A percentile compares a stretch with the other conserved stretches of the same genome.
phyloP scores from a whole-genome alignment of 2,113 vertebrate genomes.

The Dromiciops gliroides region DNA sequence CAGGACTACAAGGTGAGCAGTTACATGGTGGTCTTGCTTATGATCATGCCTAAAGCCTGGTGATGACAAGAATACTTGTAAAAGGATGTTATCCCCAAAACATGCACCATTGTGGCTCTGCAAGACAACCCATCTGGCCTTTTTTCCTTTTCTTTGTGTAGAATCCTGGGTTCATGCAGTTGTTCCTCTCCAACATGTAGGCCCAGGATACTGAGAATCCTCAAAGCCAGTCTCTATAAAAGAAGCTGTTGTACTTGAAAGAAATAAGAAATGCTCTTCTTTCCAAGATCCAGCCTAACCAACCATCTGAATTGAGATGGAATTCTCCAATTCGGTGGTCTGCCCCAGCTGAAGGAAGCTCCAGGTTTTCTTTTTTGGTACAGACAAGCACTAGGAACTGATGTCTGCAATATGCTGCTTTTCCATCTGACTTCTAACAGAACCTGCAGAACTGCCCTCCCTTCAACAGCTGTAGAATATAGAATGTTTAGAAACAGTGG shows the following conservation, averaged over 20 bases:
- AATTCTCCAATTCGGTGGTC: constrained; percentile 65
- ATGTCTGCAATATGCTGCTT: constrained; percentile 72
- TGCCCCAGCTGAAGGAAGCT: constrained; percentile 26
- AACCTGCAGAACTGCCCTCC: constrained; percentile 67
- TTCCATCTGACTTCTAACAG: constrained; percentile 73
- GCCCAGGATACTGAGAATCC: constrained; percentile 72
- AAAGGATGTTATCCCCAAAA: constrained; percentile 79
- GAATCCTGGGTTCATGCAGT: constrained; percentile 70
- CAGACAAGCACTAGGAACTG: constrained; percentile 70
- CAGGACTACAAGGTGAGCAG: constrained; percentile 71
- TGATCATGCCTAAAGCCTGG: constrained; percentile 80
- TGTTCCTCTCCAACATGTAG: constrained; percentile 70
- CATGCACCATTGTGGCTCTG: constrained; percentile 80
- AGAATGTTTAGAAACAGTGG: constrained; percentile 17
- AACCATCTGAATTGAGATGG: constrained; percentile 50
- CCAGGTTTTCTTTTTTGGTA: constrained; percentile 79
- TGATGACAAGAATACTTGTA: constrained; percentile 80
- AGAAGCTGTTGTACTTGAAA: constrained; percentile 66
- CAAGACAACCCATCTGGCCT: constrained; percentile 76
- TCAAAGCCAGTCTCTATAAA: constrained; percentile 71
- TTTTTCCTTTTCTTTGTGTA: constrained; percentile 40
- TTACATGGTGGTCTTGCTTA: constrained; percentile 77
- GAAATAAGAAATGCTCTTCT: constrained; percentile 77
- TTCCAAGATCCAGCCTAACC: constrained; percentile 69
- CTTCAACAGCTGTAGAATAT: background rate